Evolutionary conservation across 2,888 invertebrate genomes (phyloP), one percentile per base, ranked within the genome.

Genomic region (Pseudococcus jackbeardsleyi): DNA sequence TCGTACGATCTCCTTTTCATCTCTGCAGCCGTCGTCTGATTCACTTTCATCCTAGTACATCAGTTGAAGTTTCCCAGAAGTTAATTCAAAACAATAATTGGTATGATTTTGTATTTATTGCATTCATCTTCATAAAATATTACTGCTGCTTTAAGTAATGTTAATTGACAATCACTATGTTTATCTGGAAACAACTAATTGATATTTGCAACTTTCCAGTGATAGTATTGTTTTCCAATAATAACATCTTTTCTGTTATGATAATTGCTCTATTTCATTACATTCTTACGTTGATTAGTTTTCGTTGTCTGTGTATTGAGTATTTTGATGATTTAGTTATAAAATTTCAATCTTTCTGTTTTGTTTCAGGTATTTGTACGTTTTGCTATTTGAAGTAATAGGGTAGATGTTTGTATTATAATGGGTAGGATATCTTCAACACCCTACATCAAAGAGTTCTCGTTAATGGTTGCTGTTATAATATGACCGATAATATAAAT

Each of bases 401-500:
- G 42, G 9, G 42, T 79, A 26, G 11, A 68, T 68, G 79, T 79
- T 79, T 79, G 33, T 79, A 42, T 85, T 82, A 88, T 88, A 59
- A 88, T 88, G 88, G 88, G 79, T 88, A 59, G 26, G 54, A 79
- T 50, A 39, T 48, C 77, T 82, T 79, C 39, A 42, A 22, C 33
- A 39, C 72, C 79, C 77, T 82, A 88, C 88, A 82, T 50, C 26
- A 79, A 79, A 88, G 19, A 79, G 48, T 54, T 82, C 22, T 88
- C 50, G 77, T 79, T 82, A 26, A 50, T 59, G 54, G 79, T 79
- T 79, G 88, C 59, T 42, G 33, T 88, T 82, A 77, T 85, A 89
- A 89, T 89, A 93, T 93, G 93, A 92, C 92, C 91, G 92, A 92
- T 91, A 93, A 92, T 90, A 91, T 92, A 91, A 93, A 93, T 91